Evolutionary conservation across 2,797 vertebrate species (phyloP), one percentile per base, ranked within the genome.

Genomic region (Etheostoma perlongum): DNA sequence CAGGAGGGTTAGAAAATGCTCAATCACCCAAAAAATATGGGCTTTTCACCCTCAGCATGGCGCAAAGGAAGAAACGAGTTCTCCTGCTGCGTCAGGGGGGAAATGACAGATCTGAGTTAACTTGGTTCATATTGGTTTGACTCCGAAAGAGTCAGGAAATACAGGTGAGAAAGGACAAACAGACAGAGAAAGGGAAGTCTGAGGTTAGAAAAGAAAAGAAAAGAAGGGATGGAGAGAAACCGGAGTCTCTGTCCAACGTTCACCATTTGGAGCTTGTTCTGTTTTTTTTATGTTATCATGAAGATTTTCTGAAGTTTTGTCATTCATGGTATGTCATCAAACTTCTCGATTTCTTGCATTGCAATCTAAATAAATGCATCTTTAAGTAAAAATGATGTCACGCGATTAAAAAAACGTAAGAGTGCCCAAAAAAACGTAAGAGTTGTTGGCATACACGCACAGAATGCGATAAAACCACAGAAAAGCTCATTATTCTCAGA

Each of bases 11-110:
- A 25, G 11, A 57, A 48, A 55, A 52, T 1, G 40, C 65, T 74
- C 77, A 44, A 58, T 76, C 69, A 48, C 19, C 51, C 59, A 6
- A 12, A 65, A 40, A 48, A 62, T 19, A 21, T 1, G 18, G 10
- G 65, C 27, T 62, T 62, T 82, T 70, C 53, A 58, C 68, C 55
- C 27, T 73, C 75, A 73, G 73, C 44, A 0, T 42, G 73, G 14
- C 47, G 13, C 4, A 8, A 16, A 64, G 53, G 47, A 11, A 64
- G 81, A 73, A 23, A 69, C 19, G 36, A 66, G 33, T 15, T 19
- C 44, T 33, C 36, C 51, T 40, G 65, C 51, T 62, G 75, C 13
- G 54, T 70, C 60, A 5, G 52, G 18, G 30, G 23, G 27, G 30
- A 54, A 33, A 58, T 13, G 40, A 67, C 49, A 33, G 52, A 63